These are phyloP conservation scores for Ptilonorhynchus violaceus DNA, from an alignment of 2,113 vertebrate genomes.

Conservation along the genomic window DNA sequence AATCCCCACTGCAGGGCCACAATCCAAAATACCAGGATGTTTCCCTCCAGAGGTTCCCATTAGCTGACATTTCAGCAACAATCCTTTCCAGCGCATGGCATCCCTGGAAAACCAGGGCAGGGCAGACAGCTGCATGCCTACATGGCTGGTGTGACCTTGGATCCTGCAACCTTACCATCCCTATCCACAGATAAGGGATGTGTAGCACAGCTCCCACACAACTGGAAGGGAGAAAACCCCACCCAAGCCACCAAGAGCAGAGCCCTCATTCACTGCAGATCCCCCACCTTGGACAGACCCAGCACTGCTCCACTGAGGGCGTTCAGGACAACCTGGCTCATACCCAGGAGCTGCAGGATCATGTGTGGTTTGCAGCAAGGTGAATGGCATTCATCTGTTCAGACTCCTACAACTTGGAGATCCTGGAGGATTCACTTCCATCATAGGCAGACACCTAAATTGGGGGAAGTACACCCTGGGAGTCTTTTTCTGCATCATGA, in stretches of 20 bases:
- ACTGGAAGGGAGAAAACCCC: not conserved
- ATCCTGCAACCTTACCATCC: not conserved
- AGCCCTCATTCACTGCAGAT: not conserved
- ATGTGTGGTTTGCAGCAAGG: not conserved
- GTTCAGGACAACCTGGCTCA: not conserved
- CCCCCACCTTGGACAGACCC: not conserved
- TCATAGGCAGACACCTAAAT: not conserved
- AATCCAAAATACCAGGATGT: not conserved
- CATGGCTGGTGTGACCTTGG: accelerated
- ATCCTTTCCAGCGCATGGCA: not conserved
- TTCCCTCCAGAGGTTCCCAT: not conserved
- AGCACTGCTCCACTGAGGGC: not conserved
- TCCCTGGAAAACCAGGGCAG: not conserved
- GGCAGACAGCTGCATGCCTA: not conserved
- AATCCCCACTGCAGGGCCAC: not conserved
- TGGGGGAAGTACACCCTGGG: not conserved
- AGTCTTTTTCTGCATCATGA: not conserved
- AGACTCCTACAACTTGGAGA: not conserved
- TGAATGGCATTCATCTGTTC: not conserved
- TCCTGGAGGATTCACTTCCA: not conserved
- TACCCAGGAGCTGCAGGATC: accelerated
- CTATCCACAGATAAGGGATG: accelerated
- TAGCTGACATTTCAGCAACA: not conserved
- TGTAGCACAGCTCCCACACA: not conserved
- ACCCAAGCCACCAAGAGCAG: not conserved